Base-by-base conservation (phyloP, 2,888 invertebrate species). In the Incurvaria masculella region DNA sequence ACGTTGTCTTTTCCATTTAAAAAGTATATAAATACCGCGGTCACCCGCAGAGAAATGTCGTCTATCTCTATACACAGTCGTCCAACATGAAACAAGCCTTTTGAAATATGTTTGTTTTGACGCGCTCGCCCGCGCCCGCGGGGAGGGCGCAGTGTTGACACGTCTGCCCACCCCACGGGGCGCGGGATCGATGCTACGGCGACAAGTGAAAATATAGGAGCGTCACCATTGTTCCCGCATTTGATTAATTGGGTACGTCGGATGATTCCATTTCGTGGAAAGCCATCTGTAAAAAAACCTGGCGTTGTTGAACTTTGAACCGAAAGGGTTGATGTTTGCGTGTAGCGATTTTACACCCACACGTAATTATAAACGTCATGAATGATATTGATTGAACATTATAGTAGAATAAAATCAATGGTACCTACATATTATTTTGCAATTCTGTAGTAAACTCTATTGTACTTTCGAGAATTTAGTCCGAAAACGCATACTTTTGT, bases 41-140 rank as follows among this genome's bases (percentile, higher is more conserved):
- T 16, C 18, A 42, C 14, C 14, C 19, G 18, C 17, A 42, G 17
- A 11, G 19, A 42, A 17, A 42, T 11, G 16, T 18, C 10, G 14
- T 18, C 39, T 42, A 11, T 18, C 18, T 17, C 10, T 42, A 18
- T 11, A 18, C 11, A 68, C 68, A 72, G 64, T 65, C 68, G 61
- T 65, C 55, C 60, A 59, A 58, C n/a, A 38, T 65, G 64, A 72
- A 69, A 72, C 67, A 69, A 62, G 57, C 60, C 61, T 69, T 70
- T 66, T 68, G 68, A 69, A 68, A 70, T 63, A 71, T 70, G 70
- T 73, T 75, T 78, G 69, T 74, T 78, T 69, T 72, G 72, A 68
- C 70, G 62, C 59, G 59, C 57, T 63, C 65, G 62, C 64, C 65
- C 63, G 67, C 66, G 68, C 72, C 69, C 65, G 66, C 60, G 61